Conservation (phyloP, 2,113 vertebrate genomes). For the Vulpes vulpes region DNA sequence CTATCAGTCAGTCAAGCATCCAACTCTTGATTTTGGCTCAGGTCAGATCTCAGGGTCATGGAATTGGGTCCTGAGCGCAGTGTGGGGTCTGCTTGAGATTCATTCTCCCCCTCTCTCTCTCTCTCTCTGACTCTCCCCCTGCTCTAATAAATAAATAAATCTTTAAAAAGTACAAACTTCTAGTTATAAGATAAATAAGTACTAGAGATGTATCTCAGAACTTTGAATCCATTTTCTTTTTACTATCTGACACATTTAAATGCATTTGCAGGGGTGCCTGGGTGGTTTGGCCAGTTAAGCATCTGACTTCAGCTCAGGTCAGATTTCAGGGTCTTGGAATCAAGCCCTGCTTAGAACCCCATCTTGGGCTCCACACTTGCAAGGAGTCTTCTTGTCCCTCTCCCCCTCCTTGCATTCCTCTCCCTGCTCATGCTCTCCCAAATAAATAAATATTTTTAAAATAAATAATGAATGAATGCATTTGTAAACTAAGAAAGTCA, state of each 20-base stretch:
- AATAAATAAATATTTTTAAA: not conserved
- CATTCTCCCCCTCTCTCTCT: not conserved
- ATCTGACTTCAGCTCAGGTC: not conserved
- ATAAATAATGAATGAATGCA: not conserved
- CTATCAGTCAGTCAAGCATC: not conserved
- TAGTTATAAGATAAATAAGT: not conserved
- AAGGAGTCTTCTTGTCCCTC: not conserved
- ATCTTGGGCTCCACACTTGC: not conserved
- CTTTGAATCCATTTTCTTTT: not conserved
- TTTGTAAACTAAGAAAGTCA: not conserved
- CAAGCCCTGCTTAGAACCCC: not conserved
- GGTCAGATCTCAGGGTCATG: not conserved
- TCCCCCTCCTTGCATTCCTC: not conserved
- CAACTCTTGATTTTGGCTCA: not conserved
- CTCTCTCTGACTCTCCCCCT: not conserved
- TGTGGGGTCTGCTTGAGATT: not conserved
- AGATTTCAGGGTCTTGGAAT: not conserved
- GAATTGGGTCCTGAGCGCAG: not conserved
- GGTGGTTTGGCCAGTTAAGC: not conserved
- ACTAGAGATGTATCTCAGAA: not conserved
- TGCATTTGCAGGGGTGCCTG: not conserved
- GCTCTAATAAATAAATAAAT: not conserved
- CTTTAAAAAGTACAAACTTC: not conserved
- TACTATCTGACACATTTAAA: not conserved
- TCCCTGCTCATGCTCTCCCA: not conserved